Base-by-base conservation (phyloP, 2,888 invertebrate genomes). In the Drosophila bunnanda region DNA sequence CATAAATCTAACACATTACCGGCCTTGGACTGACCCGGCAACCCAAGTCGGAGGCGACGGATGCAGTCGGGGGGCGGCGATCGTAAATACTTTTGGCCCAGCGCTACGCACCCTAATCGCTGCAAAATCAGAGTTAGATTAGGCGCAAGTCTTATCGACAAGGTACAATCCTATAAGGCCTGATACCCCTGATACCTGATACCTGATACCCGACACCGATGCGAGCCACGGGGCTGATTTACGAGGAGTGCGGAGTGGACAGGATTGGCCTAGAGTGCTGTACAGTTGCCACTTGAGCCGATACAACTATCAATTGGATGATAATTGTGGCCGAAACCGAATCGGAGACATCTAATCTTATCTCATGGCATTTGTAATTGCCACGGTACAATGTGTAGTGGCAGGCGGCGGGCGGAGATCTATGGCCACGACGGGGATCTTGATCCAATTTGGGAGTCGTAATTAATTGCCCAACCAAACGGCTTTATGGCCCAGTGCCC, bases 241-340 rank as follows among this genome's bases (percentile, higher is more conserved):
- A 22, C 44, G 32, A 17, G 20, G 12, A 38, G 10, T 43, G 20
- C 28, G 57, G 25, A 28, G 32, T n/a, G 15, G n/a, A 9, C 8
- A 6, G 41, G 13, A 48, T 2, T 28, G 32, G 46, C 7, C 25
- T 9, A 9, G 9, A 60, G 17, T 34, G 64, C 17, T 34, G 44
- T 38, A 66, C 46, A 48, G 67, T 28, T 28, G 59, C 39, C 59
- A 59, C 59, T 71, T 36, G 22, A 68, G 41, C 52, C 65, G 67
- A 34, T 34, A 54, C 65, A 67, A 46, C 67, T 58, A 66, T 72
- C 69, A 85, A 80, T 80, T 77, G 77, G 50, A 34, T 66, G 66
- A 68, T 67, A 67, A 66, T 66, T 66, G 68, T 34, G 66, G 17
- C 38, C 54, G 66, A 66, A 44, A 38, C 53, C 44, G 43, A 34